Evolutionary conservation across 1,140 invertebrate genomes (phyloP), one percentile per base, ranked within the genome.

Genomic region (Scaptomyza hsui): DNA sequence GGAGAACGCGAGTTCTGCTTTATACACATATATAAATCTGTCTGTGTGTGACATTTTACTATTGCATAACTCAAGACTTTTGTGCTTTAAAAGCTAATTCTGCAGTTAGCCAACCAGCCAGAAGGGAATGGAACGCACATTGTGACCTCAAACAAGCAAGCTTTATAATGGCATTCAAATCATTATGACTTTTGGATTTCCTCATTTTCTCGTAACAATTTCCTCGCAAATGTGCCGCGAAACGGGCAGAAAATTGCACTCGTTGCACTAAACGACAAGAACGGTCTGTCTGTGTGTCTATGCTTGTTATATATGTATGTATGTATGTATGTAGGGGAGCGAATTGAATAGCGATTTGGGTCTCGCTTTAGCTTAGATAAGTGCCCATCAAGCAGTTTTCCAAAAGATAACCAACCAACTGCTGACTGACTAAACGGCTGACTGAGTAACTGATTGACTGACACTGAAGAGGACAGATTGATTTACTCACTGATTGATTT

Each of bases 181-280:
- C 60, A 72, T 75, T 79, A 79, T 79, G 65, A 79, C 75, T 78
- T 78, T 74, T 59, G 63, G 59, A 64, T 74, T 78, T 73, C 63
- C 75, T 53, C 59, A 77, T 78, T 78, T 73, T 73, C 63, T 62
- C 51, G 55, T 41, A 55, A 76, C 73, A 59, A 75, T 57, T 74
- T 74, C 51, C 71, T n/a, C 6, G 49, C 76, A 78, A 74, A 79
- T 78, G 76, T 74, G 75, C 69, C 68, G 57, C 75, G 21, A 72
- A 72, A 41, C 64, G 59, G 75, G 49, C 70, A 57, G 63, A 69
- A 78, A 78, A 78, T 63, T 78, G 75, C 75, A 78, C 68, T 67
- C 59, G 26, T 10, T 57, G 51, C n/a, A n/a, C 32, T 12, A 37
- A n/a, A n/a, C 32, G 32, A 37, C 12, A 37, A 37, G 32, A 12